Conservation (phyloP, 2,888 invertebrate genomes). For the Alviniconcha strummeri region DNA sequence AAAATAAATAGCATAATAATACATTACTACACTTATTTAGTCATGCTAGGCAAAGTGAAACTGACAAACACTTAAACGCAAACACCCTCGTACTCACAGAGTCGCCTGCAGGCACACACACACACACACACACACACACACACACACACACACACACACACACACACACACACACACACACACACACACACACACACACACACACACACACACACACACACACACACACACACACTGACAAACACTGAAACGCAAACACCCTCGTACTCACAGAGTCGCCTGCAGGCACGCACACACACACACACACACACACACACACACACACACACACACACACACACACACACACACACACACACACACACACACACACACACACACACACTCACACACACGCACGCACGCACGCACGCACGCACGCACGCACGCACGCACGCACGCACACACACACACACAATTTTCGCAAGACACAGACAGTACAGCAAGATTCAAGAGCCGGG, state of each 20-base stretch:
- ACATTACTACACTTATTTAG: too few species aligned
- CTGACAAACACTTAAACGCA: too few species aligned
- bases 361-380: not conserved
- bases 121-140: not conserved
- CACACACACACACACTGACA: not conserved
- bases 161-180: not conserved
- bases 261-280: too few species aligned
- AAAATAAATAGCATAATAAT: too few species aligned
- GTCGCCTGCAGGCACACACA: not conserved
- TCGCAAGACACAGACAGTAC: too few species aligned
- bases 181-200: not conserved
- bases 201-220: not conserved
- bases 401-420: not conserved
- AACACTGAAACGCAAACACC: too few species aligned
- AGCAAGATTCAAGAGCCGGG: too few species aligned
- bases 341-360: not conserved
- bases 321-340: not conserved
- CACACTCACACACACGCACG: not conserved
- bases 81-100: too few species aligned
- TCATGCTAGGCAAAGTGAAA: too few species aligned
- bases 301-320: conserved; percentile 1
- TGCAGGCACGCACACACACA: not conserved
- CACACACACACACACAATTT: too few species aligned
- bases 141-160: not conserved
- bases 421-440: not conserved